These are phyloP conservation scores for Zelleria hepariella DNA, from an alignment of 2,888 invertebrate genomes.

Conservation along the genomic window DNA sequence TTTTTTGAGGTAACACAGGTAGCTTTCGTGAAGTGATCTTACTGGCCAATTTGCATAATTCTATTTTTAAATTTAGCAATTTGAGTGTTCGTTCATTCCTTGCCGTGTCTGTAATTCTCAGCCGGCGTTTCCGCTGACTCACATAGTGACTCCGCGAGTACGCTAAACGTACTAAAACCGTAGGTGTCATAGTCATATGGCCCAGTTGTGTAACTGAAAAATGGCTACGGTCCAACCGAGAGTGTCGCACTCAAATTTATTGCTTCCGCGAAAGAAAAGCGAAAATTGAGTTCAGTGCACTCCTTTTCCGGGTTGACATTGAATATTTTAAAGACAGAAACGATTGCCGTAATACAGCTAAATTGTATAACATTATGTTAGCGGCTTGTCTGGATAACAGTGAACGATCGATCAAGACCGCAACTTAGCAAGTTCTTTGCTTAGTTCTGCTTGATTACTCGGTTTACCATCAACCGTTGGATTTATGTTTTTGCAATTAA, in stretches of 20 bases:
- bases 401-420: slow-evolving; percentile 4
- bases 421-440: neutral
- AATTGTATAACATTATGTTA: neutral
- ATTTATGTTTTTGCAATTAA: neutral
- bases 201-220: slow-evolving; percentile 37
- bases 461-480: neutral
- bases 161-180: slow-evolving; percentile 18
- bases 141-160: slow-evolving; percentile 17
- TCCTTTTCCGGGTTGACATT: slow-evolving; percentile 16
- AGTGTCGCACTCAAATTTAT: slow-evolving; percentile 32
- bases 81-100: slow-evolving; percentile 14
- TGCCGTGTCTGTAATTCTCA: slow-evolving; percentile 18
- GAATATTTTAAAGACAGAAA: neutral
- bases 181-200: slow-evolving; percentile 18
- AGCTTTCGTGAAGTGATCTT: slow-evolving; percentile 33
- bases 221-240: slow-evolving; percentile 43
- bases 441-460: neutral
- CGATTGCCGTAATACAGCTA: neutral
- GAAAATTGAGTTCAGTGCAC: slow-evolving; percentile 31
- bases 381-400: neutral
- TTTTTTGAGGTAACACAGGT: neutral
- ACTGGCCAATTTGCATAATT: slow-evolving; percentile 52
- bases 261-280: slow-evolving; percentile 39
- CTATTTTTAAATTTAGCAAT: slow-evolving; percentile 35
- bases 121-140: slow-evolving; percentile 38